Base-by-base conservation (phyloP, 30 jellyfish, hydroid and myxozoan species). In the Aurelia aurita complex sp. Pacific region DNA sequence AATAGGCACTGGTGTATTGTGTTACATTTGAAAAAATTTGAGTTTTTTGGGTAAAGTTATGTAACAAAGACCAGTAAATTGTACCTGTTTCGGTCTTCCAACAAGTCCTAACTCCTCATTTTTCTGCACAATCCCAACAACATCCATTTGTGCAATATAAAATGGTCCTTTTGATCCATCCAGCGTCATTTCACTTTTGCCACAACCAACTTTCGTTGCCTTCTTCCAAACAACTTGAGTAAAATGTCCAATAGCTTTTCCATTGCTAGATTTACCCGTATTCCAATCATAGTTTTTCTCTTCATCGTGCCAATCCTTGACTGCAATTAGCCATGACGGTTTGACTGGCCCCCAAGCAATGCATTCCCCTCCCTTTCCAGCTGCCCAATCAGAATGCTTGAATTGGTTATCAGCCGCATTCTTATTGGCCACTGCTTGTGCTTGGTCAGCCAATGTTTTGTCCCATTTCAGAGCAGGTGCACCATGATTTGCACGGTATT, bases 331-430 rank as follows among this genome's bases (percentile, higher is more conserved):
- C 88, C 88, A 88, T 13, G 92, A 70, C 5, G 92, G 96, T 40
- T 88, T 88, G 9, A 74, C 61, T 38, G 88, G 88, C 55, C 96
- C 96, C 88, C 85, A 78, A 19, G 83, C 96, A 66, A 88, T 88
- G 73, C 92, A 74, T 54, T 88, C 96, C 1, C 96, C 96, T 33
- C 96, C 96, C 59, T 80, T 71, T 19, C 92, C 92, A 0, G 88
- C 88, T 38, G 89, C 91, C 96, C 96, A 88, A 72, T 80, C 91
- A 35, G 96, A 88, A 51, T 88, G 96, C 73, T 80, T 88, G 69
- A 75, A 72, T 55, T 74, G 62, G 55, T 71, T 72, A 19, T 83
- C 38, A n/a, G 70, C 92, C 0, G 88, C 96, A 64, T 75, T 79
- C 42, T 72, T 74, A 46, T 88, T 85, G 5, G 96, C 96, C 0